A percentile compares a stretch with the other conserved stretches of the same genome.
Conservation (phyloP, 2,888 invertebrate species). For the Eupelmus urozonus region DNA sequence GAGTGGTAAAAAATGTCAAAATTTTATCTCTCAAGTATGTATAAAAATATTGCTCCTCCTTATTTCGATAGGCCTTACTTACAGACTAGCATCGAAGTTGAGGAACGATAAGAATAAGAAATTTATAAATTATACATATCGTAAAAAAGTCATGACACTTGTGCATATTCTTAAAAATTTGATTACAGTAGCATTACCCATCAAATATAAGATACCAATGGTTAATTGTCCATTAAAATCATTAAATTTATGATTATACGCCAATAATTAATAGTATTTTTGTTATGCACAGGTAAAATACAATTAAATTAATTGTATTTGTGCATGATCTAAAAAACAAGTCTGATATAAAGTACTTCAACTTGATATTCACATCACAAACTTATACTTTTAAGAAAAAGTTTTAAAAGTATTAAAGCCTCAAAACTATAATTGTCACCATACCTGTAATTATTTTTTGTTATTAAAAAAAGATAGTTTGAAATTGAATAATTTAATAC, state of each 20-base stretch:
- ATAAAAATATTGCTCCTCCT: conserved; percentile 58
- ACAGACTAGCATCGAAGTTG: conserved; percentile 55
- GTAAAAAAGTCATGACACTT: conserved; percentile 43
- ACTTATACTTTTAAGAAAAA: conserved; percentile 3
- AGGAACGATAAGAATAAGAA: conserved; percentile 49
- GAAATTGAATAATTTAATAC: not conserved
- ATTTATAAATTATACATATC: conserved; percentile 49
- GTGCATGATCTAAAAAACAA: conserved; percentile 35
- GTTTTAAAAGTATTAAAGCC: conserved; percentile 67
- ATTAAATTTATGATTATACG: conserved; percentile 26
- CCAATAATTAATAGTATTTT: conserved; percentile 49
- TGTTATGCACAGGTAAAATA: conserved; percentile 44
- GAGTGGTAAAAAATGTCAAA: conserved; percentile 51
- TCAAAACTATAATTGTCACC: conserved; percentile 75
- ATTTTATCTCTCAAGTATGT: conserved; percentile 40
- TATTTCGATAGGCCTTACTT: conserved; percentile 52
- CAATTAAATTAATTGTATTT: conserved; percentile 46
- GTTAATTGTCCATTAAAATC: conserved; percentile 15
- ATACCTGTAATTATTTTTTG: conserved; percentile 69
- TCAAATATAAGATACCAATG: conserved; percentile 20
- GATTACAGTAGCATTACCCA: conserved; percentile 12
- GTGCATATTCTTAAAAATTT: conserved; percentile 34
- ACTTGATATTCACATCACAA: conserved; percentile 40
- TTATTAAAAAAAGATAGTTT: not conserved
- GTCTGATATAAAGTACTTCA: conserved; percentile 28